Conservation (phyloP, 2,113 vertebrate species). For the Pungitius pungitius region DNA sequence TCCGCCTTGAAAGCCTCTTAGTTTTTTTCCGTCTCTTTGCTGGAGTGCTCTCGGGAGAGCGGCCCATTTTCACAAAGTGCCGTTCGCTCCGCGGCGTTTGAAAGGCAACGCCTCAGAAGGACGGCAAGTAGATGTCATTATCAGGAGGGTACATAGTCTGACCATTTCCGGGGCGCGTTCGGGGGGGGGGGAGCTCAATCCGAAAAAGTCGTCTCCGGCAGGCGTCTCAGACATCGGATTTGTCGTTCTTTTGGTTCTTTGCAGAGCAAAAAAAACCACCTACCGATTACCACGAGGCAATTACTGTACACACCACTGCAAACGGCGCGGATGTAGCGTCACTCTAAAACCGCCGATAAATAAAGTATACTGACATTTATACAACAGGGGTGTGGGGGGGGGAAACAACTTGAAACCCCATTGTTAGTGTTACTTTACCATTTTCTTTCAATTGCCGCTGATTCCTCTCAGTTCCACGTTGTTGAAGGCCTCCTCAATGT, state of each 20-base stretch:
- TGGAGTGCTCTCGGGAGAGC: conserved; percentile 76
- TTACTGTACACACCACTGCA: conserved; percentile 21
- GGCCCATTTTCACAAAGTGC: conserved; percentile 83
- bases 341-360: conserved; percentile 47
- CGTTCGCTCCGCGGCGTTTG: conserved; percentile 75
- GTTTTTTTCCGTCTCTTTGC: conserved; percentile 69
- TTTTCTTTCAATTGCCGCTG: conserved; percentile 76
- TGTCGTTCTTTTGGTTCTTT: conserved; percentile 10
- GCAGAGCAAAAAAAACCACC: conserved; percentile 25
- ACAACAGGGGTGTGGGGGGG: conserved; percentile 55
- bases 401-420: conserved; percentile 68
- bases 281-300: conserved; percentile 7
- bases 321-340: conserved; percentile 26
- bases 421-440: conserved; percentile 74
- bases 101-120: conserved; percentile 76
- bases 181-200: conserved; percentile 44
- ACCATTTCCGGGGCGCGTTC: conserved; percentile 40
- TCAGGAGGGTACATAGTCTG: conserved; percentile 67
- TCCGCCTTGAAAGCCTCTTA: conserved; percentile 76
- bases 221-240: conserved; percentile 27
- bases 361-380: conserved; percentile 70
- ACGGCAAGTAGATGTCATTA: conserved; percentile 81
- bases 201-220: conserved; percentile 30
- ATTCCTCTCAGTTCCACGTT: conserved; percentile 77
- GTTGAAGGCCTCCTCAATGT: conserved; percentile 81